These are phyloP conservation scores for Ariolimax columbianus DNA, from an alignment of 2,888 invertebrate genomes.

Conservation along the genomic window DNA sequence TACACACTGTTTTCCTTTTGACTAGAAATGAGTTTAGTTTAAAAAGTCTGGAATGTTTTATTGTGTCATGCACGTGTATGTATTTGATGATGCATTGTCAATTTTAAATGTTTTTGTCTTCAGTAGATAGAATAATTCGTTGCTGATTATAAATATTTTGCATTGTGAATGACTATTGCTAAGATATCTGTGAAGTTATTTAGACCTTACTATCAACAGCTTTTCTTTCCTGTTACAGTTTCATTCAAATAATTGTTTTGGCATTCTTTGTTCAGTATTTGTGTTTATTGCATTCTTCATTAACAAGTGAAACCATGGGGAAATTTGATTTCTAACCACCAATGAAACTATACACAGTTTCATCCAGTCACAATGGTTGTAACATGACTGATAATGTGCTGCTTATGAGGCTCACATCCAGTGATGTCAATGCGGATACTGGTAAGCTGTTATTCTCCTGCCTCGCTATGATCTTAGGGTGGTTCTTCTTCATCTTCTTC, in stretches of 20 bases:
- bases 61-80: neutral
- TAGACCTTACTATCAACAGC: neutral
- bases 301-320: too few species aligned
- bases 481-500: too few species aligned
- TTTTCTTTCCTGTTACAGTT: neutral
- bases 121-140: neutral
- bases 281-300: neutral
- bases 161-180: neutral
- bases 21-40: neutral
- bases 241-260: neutral
- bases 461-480: too few species aligned
- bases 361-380: too few species aligned
- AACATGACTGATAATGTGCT: too few species aligned
- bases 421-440: too few species aligned
- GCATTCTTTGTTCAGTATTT: neutral
- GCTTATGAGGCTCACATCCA: too few species aligned
- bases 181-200: slow-evolving; percentile 31
- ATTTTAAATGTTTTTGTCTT: neutral
- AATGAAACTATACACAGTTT: too few species aligned
- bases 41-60: neutral
- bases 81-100: neutral
- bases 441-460: too few species aligned
- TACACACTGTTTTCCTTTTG: neutral
- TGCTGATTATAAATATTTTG: neutral
- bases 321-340: too few species aligned